Evolutionary conservation across 2,888 invertebrate genomes (phyloP).

Genomic region (Himalopsyche tibetana): DNA sequence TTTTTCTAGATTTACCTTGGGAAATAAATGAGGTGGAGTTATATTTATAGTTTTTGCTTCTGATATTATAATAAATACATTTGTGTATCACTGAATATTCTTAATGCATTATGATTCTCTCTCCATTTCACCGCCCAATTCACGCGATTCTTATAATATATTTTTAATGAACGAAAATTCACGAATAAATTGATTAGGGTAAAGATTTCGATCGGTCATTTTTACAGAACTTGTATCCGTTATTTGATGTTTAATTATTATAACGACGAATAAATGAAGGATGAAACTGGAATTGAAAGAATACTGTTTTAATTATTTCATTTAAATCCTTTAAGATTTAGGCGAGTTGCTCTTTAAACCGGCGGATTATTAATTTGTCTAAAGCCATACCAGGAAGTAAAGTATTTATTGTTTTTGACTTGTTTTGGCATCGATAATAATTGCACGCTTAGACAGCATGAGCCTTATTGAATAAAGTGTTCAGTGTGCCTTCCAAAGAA

Average conservation of each 20-base stretch:
- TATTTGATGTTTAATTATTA: constrained; percentile 20
- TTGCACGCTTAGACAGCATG: too few species aligned
- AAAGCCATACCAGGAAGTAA: too few species aligned
- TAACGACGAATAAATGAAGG: not conserved
- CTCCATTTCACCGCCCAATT: not conserved
- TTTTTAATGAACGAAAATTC: not conserved
- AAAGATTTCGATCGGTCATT: not conserved
- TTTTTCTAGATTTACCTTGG: too few species aligned
- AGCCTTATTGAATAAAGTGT: too few species aligned
- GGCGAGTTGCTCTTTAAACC: not conserved
- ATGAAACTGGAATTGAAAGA: not conserved
- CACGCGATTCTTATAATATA: not conserved
- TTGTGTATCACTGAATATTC: too few species aligned
- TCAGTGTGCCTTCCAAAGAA: too few species aligned
- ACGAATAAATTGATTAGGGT: constrained; percentile 4
- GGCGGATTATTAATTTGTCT: not conserved
- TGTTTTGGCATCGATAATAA: too few species aligned
- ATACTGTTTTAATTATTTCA: not conserved
- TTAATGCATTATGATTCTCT: too few species aligned
- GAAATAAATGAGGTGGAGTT: too few species aligned
- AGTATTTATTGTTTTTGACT: too few species aligned
- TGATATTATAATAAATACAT: too few species aligned
- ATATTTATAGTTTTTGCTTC: too few species aligned
- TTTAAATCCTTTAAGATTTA: not conserved
- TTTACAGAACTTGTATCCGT: not conserved